Base-by-base conservation (phyloP, 2,797 vertebrate species). In the Cirrhinus mrigala region DNA sequence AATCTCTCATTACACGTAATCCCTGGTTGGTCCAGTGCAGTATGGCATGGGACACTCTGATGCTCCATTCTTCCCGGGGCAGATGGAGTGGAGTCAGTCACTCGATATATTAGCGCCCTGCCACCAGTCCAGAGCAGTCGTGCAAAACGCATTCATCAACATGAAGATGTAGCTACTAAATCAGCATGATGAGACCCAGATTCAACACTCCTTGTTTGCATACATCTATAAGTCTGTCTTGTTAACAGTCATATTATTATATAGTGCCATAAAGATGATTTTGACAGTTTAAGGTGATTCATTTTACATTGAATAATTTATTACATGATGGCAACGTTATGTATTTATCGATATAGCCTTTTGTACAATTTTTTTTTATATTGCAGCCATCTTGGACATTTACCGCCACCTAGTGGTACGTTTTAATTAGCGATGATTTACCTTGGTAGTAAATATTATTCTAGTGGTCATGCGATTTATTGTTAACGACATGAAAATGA, bases 1-100 rank as follows among this genome's bases (percentile, higher is more conserved):
- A 93, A 94, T 95, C 94, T 94, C 94, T 94, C 93, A 95, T 95
- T 95, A 95, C 92, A 90, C 92, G 89, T 88, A 89, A 92, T 93
- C 93, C 94, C 93, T 91, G 22, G 88, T 86, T 92, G 92, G 89
- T 89, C 84, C 89, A 89, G 90, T 78, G 84, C 90, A 54, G 81
- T 91, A 90, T 89, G 91, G 85, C 86, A 85, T 75, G 71, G 80
- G 86, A 87, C 56, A 79, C 44, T 83, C 88, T 64, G 60, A 79
- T 82, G 88, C 89, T 64, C 79, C 88, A 93, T 92, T 93, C 91
- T 83, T 95, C 95, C 94, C 94, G 91, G 89, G 95, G 94, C 93
- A 92, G 90, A 91, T 90, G 90, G 90, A 94, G 90, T 83, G 90
- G 91, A 95, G 92, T 91, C 93, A 94, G 93, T 95, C 94, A 94